Evolutionary conservation across 2,113 vertebrate genomes (phyloP).

Genomic region (Cryptomyrus ogoouensis): DNA sequence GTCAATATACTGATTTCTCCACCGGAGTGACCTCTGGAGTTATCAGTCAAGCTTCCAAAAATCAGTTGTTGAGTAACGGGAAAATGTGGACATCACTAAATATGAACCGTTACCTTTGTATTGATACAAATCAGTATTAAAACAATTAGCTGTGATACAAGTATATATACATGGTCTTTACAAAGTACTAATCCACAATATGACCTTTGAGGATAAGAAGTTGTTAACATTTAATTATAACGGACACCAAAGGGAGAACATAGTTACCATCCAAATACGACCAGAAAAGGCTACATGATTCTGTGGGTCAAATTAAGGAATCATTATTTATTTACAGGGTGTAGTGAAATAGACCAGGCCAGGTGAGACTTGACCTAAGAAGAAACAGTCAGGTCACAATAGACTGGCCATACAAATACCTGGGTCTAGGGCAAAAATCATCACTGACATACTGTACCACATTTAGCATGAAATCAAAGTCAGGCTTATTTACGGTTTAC

Average conservation of each 20-base stretch:
- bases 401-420: neutral
- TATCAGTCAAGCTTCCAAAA: neutral
- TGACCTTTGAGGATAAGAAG: neutral
- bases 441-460: neutral
- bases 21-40: neutral
- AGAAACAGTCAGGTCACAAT: neutral
- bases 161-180: neutral
- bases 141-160: neutral
- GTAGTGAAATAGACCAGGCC: neutral
- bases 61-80: neutral
- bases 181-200: neutral
- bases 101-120: neutral
- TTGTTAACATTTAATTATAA: neutral
- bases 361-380: neutral
- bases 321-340: neutral
- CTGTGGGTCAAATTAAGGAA: neutral
- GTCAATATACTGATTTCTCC: neutral
- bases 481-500: neutral
- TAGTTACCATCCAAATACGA: slow-evolving; percentile 19
- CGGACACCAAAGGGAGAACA: neutral
- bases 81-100: neutral
- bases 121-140: neutral
- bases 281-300: neutral
- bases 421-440: neutral
- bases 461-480: neutral